Conservation (phyloP, 1,140 invertebrate species). For the Phymorhynchus buccinoides region DNA sequence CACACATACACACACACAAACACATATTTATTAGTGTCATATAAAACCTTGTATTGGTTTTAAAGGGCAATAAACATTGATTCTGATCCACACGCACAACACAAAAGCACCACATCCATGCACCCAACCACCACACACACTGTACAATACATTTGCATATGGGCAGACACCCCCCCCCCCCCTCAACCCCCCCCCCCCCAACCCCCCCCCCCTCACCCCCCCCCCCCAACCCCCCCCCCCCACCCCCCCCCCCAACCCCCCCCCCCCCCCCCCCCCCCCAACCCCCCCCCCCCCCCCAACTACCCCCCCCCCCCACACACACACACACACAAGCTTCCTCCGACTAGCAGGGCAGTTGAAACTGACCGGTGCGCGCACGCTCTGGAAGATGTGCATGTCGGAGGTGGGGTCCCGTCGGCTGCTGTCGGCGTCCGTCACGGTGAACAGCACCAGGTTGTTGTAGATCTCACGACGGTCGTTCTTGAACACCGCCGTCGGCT, state of each 20-base stretch:
- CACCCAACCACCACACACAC: no score
- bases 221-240: background rate
- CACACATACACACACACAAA: no score
- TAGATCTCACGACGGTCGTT: slow-evolving; percentile 96
- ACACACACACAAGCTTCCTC: background rate
- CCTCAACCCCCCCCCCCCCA: background rate
- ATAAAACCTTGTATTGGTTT: no score
- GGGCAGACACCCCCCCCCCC: background rate
- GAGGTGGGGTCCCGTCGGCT: slow-evolving; percentile 76
- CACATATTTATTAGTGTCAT: no score
- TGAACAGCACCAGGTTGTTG: slow-evolving; percentile 98
- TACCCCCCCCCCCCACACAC: background rate
- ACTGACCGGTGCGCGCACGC: slow-evolving; percentile 66
- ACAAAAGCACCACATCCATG: no score
- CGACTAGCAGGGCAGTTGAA: background rate
- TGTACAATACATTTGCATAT: no score
- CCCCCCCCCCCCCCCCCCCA: background rate
- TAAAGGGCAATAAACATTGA: no score
- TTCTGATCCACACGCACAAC: no score
- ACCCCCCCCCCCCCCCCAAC: background rate
- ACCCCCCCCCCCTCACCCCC: no score
- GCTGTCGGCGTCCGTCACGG: slow-evolving; percentile 79
- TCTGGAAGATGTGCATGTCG: slow-evolving; percentile 99
- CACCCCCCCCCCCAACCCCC: background rate
- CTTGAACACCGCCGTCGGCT: slow-evolving; percentile 97